These are phyloP conservation scores for Synanthedon vespiformis DNA, from an alignment of 2,888 invertebrate genomes.

Conservation along the genomic window DNA sequence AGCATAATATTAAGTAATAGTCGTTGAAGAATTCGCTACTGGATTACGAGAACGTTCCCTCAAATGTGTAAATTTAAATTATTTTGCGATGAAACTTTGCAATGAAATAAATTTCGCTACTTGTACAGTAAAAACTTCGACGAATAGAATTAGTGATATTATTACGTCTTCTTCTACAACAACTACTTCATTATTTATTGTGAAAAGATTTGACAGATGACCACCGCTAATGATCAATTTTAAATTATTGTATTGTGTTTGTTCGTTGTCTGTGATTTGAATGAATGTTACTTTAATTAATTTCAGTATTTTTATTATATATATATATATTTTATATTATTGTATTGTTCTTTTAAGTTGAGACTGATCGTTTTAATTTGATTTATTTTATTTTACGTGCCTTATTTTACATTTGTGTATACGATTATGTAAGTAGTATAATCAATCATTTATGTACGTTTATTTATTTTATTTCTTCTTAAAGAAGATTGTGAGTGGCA, in stretches of 20 bases:
- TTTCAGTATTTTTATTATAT: background rate
- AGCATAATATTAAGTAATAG: constrained; percentile 19
- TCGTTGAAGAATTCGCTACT: constrained; percentile 10
- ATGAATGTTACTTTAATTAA: background rate
- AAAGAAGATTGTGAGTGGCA: constrained; percentile 9
- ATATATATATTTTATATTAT: background rate
- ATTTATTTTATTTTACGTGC: constrained; percentile 5
- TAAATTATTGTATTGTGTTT: background rate
- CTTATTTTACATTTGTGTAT: constrained; percentile 4
- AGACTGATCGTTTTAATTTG: background rate
- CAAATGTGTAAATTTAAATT: constrained; percentile 12
- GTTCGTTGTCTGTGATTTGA: constrained; percentile 1
- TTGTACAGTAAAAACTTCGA: background rate
- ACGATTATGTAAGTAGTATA: background rate
- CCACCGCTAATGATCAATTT: background rate
- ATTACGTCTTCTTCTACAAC: background rate
- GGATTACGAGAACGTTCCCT: background rate
- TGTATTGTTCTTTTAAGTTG: background rate
- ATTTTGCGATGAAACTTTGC: background rate
- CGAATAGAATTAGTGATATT: background rate
- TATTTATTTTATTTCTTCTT: constrained; percentile 9
- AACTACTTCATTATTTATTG: background rate
- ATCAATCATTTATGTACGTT: constrained; percentile 9
- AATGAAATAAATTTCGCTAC: background rate
- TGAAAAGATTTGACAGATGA: background rate